Base-by-base conservation (phyloP, 30 jellyfish, hydroid and myxozoan genomes). In the Aurelia aurita region DNA sequence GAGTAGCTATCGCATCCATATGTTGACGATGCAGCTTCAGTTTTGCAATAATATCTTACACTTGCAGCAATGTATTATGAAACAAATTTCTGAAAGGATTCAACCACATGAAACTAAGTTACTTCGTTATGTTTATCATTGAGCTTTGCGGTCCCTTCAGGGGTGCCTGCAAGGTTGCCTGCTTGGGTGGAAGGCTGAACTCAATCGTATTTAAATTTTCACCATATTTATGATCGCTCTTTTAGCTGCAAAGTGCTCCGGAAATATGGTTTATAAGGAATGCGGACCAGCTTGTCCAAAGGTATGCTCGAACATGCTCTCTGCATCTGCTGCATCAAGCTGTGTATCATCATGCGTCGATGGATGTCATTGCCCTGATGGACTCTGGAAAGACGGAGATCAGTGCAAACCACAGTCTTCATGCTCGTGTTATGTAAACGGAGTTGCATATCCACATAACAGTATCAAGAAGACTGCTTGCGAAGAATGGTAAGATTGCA, bases 211-310 rank as follows among this genome's bases (percentile, higher is more conserved):
- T 39, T 39, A 39, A 15, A 7, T 39, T 39, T 39, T 39, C 15
- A 39, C 51, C 51, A 39, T 3, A 6, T 39, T 39, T 39, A 39
- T 39, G 51, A 39, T 39, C 26, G 23, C n/a, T 14, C 15, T 73
- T 67, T 23, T 54, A 95, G 99, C 99, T 7, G 87, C 83, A 19
- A 72, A 82, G 18, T 95, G 99, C 81, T 58, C 92, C 9, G 96
- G 97, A 12, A 86, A 79, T 69, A 69, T 82, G 89, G 89, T 53
- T 46, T 90, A 89, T 87, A 60, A 74, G 26, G 97, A 89, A 39
- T 95, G 99, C 86, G 99, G 98, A n/a, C 73, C 87, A 31, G 97
- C 99, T 32, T 95, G 99, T 72, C 99, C 99, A 59, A 95, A 95
- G 82, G 81, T 85, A 16, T 95, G 99, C 69, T 73, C 90, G 23